Base-by-base conservation (phyloP, 2,888 invertebrate species). In the Chrysina gloriosa region DNA sequence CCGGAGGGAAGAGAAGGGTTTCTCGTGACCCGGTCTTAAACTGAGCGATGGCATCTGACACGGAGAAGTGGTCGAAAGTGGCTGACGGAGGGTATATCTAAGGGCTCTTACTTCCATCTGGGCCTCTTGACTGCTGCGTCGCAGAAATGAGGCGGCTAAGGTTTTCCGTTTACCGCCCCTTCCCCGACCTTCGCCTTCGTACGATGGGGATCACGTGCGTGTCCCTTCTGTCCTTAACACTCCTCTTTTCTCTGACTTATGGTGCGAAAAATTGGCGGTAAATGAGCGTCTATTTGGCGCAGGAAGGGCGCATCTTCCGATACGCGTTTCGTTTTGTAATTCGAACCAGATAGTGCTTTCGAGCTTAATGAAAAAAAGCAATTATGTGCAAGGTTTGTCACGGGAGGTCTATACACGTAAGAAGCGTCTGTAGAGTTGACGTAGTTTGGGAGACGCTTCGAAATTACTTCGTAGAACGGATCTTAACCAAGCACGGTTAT, bases 21-120 rank as follows among this genome's bases (percentile, higher is more conserved):
- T 45, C 36, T 58, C 27, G 47, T 58, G 66, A 58, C 66, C 66
- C 45, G 56, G 58, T 56, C 66, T 66, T 66, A 66, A 66, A 66
- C 66, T 56, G 58, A 67, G 63, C 63, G 63, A 58, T 69, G 70
- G 69, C 45, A 58, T 68, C 69, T 72, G 72, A 72, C 72, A 70
- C 66, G 48, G 70, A 72, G 72, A 67, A 71, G 72, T 71, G 64
- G 69, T 70, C 54, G 72, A 71, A 73, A 73, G 73, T 71, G 73
- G 73, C 73, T 71, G 73, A 71, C 70, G 63, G 68, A 70, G 72
- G 72, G 71, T 71, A 72, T 73, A 63, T 69, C 65, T 50, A 69
- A 73, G 72, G 23, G 69, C 71, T 47, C 72, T 72, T 70, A 68
- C 64, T 69, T 71, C 70, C 73, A 73, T 73, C 72, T 71, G 72